Base-by-base conservation (phyloP, 2,888 invertebrate genomes). In the Sturmia bella region DNA sequence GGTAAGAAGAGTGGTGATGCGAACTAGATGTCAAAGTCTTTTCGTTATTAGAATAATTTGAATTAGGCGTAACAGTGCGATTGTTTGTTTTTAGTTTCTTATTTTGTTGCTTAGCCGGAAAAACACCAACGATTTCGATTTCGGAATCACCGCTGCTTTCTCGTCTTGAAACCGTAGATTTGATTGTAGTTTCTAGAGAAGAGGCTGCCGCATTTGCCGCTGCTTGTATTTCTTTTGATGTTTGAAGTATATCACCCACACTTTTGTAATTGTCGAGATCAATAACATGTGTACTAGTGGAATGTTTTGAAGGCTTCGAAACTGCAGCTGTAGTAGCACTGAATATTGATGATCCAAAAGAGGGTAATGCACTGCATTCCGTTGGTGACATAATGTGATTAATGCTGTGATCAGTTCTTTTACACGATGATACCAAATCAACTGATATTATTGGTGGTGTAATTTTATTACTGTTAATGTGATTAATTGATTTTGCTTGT, bases 61-160 rank as follows among this genome's bases (percentile, higher is more conserved):
- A 82, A 66, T 72, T 79, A 27, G 59, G n/a, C 17, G 54, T 50
- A 11, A 12, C 2, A 43, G 24, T 80, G 43, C 75, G 72, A 50
- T 66, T 79, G 57, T 69, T 79, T 41, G 57, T 43, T 63, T 75
- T 80, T n/a, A 37, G 68, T 63, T 76, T 80, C 57, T 83, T 83
- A 50, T 54, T 59, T 45, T 52, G 43, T 39, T 56, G 77, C 59
- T 82, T 84, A 9, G 88, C 87, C 3, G 88, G 89, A 84, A 86
- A 90, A 5, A 89, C 87, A 3, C 89, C 90, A 19, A 91, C 88
- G 66, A 91, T 89, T 85, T 91, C 91, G 3, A 91, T 91, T 32
- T 90, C 88, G 80, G 91, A 91, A 15, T 91, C 91, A 57, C 90
- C 90, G 68, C 90, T 90, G 80, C 90, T 89, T 68, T 87, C 88